These are phyloP conservation scores for Ageneiosus marmoratus DNA, from an alignment of 2,113 vertebrate species.

Conservation along the genomic window DNA sequence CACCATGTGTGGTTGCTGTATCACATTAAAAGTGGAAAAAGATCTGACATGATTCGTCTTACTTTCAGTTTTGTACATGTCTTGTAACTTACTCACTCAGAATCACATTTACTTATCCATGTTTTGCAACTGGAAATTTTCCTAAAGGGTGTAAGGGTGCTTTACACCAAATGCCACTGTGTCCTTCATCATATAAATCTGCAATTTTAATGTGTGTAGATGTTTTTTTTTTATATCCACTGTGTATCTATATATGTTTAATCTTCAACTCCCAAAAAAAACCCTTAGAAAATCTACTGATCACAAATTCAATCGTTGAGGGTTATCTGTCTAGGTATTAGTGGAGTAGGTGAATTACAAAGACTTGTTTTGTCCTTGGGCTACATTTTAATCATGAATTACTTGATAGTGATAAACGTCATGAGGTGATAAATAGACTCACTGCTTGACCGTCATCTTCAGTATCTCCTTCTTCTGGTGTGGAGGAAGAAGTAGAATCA, in stretches of 20 bases:
- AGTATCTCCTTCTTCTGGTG: slow-evolving; percentile 76
- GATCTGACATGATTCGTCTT: neutral
- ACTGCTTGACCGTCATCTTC: slow-evolving; percentile 79
- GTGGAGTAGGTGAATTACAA: neutral
- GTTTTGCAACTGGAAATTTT: too few species aligned
- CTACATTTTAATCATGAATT: neutral
- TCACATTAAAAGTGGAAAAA: too few species aligned
- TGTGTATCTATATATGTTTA: neutral
- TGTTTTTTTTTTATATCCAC: neutral
- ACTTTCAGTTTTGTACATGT: too few species aligned
- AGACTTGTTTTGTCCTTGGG: neutral
- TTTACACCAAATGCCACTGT: too few species aligned
- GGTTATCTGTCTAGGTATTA: neutral
- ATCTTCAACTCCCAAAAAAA: neutral
- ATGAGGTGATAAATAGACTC: slow-evolving; percentile 60
- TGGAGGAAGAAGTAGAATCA: slow-evolving; percentile 78
- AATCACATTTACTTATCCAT: too few species aligned
- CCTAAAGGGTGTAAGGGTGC: too few species aligned
- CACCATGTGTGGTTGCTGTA: too few species aligned
- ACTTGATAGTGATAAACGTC: neutral
- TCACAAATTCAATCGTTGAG: neutral
- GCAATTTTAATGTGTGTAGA: neutral
- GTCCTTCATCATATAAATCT: neutral
- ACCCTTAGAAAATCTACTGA: neutral
- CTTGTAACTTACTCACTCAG: too few species aligned